Evolutionary conservation across 2,888 invertebrate species (phyloP), one percentile per base, ranked within the genome.

Genomic region (Aricia artaxerxes): DNA sequence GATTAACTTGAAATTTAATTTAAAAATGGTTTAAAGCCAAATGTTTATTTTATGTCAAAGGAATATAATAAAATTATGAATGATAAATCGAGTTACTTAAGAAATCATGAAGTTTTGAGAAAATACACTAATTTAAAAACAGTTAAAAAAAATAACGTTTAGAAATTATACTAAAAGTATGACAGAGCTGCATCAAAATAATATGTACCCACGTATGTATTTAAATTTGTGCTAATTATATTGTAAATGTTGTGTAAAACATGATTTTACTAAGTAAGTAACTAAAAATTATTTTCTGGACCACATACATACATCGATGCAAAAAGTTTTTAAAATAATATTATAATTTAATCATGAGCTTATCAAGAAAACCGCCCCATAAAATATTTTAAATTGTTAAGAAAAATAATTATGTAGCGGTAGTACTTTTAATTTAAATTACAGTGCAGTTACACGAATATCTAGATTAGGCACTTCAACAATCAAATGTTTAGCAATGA

Each of bases 271-370:
- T 24, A 24, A 24, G 24, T 24, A 24, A 16, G 0, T 13, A 4
- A 57, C 11, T 57, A 16, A 57, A 57, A 16, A 57, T 24, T 31
- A 64, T 24, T 31, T 64, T 64, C 31, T 31, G 64, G 64, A 64
- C 64, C 64, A 64, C 64, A 31, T 31, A 64, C 24, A 64, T 64
- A 64, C 64, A 64, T 64, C 64, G 64, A 64, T 64, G 31, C 49
- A 2, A 49, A 7, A 49, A 49, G 49, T 49, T 49, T 9, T 7
- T 61, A 24, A 61, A 64, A 64, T 13, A 13, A n/a, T 61, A n/a
- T 61, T 1, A 24, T 61, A 64, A 24, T 31, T 64, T 7, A 64
- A 64, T 31, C 4, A 64, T 24, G 64, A 64, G 64, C 64, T 64
- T 64, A 64, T 64, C 31, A 64, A 64, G 31, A 64, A 31, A 64